phyloP scores from a whole-genome alignment of 1,140 invertebrate species.

The Onthophagus taurus region DNA sequence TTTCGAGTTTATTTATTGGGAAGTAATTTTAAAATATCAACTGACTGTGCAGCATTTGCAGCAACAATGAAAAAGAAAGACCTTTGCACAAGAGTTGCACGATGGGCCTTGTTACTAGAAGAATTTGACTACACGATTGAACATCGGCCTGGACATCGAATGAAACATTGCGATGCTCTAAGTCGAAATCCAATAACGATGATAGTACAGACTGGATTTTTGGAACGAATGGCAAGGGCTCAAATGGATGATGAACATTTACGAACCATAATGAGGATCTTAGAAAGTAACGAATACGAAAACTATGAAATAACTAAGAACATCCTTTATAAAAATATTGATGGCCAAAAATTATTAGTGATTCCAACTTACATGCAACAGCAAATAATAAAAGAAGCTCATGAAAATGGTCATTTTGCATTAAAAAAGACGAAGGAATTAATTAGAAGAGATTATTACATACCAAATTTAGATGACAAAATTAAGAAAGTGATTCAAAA shows the following conservation, averaged over 20 bases:
- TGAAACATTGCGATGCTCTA: slow-evolving; percentile 22
- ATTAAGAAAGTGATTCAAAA: slow-evolving; percentile 19
- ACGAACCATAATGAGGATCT: not conserved
- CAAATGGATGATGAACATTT: not conserved
- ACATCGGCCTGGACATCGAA: slow-evolving; percentile 15
- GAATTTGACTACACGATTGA: slow-evolving; percentile 21
- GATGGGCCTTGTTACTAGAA: slow-evolving; percentile 23
- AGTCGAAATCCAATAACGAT: slow-evolving; percentile 15
- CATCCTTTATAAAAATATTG: slow-evolving; percentile 8
- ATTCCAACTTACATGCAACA: slow-evolving; percentile 24
- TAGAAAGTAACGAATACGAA: slow-evolving; percentile 10
- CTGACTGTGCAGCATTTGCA: slow-evolving; percentile 24
- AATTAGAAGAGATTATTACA: slow-evolving; percentile 25
- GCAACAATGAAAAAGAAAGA: slow-evolving; percentile 10
- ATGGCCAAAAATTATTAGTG: slow-evolving; percentile 20
- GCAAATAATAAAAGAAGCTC: slow-evolving; percentile 18
- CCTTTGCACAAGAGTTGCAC: slow-evolving; percentile 12
- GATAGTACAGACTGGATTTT: not conserved
- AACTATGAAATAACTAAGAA: slow-evolving; percentile 14
- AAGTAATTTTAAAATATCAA: slow-evolving; percentile 38
- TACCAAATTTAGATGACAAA: slow-evolving; percentile 28
- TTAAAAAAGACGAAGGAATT: slow-evolving; percentile 21
- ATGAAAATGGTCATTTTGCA: slow-evolving; percentile 28
- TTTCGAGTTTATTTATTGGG: slow-evolving; percentile 41
- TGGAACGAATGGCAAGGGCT: not conserved